phyloP scores from a whole-genome alignment of 2,888 invertebrate species.

The Synergus laeviventris region DNA sequence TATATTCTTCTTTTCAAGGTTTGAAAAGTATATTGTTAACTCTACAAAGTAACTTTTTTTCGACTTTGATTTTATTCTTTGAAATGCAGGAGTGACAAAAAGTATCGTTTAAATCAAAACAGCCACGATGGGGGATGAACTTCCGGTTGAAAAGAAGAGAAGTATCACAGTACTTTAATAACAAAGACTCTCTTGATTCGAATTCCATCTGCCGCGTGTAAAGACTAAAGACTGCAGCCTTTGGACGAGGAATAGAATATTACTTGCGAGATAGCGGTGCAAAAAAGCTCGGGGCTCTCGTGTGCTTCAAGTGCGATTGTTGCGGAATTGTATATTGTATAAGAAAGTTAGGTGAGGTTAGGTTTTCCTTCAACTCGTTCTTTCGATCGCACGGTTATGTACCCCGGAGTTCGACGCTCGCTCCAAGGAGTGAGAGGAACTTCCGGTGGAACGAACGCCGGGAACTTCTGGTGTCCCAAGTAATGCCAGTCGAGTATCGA shows the following conservation, averaged over 20 bases:
- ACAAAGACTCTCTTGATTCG: slow-evolving; percentile 30
- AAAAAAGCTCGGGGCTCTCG: slow-evolving; percentile 37
- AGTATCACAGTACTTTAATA: slow-evolving; percentile 13
- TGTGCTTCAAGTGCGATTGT: slow-evolving; percentile 38
- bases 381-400: slow-evolving; percentile 44
- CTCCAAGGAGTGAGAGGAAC: slow-evolving; percentile 66
- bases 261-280: slow-evolving; percentile 36
- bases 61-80: neutral
- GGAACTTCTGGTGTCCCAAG: slow-evolving; percentile 35
- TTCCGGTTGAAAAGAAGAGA: slow-evolving; percentile 24
- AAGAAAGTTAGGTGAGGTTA: slow-evolving; percentile 55
- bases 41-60: neutral
- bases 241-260: slow-evolving; percentile 34
- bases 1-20: too few species aligned
- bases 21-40: neutral
- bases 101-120: slow-evolving; percentile 15
- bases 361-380: slow-evolving; percentile 47
- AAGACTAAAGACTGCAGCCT: slow-evolving; percentile 36
- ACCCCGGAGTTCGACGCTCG: slow-evolving; percentile 66
- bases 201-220: slow-evolving; percentile 34
- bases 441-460: slow-evolving; percentile 64
- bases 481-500: slow-evolving; percentile 58
- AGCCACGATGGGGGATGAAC: slow-evolving; percentile 16
- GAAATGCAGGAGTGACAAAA: slow-evolving; percentile 2
- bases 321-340: slow-evolving; percentile 39